These are phyloP conservation scores for Procambarus clarkii DNA, from an alignment of 1,140 invertebrate species.

Conservation along the genomic window DNA sequence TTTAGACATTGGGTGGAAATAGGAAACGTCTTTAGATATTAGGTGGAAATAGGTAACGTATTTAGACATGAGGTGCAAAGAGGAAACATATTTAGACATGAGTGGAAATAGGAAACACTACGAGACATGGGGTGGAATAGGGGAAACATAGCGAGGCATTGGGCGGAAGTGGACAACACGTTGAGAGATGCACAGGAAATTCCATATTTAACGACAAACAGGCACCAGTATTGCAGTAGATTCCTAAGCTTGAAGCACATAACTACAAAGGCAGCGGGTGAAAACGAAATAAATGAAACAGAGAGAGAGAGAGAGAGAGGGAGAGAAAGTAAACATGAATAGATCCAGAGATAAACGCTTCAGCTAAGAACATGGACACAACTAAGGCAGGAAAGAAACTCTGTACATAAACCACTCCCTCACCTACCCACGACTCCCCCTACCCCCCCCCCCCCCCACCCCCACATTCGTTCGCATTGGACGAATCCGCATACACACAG, in stretches of 20 bases:
- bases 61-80: neutral
- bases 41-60: neutral
- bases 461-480: neutral
- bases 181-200: too few relatives aligned
- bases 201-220: too few relatives aligned
- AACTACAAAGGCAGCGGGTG: neutral
- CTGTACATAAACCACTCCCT: neutral
- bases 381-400: neutral
- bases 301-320: constrained; percentile 22
- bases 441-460: neutral
- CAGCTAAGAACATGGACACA: neutral
- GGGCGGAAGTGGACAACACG: neutral
- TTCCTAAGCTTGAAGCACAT: too few relatives aligned
- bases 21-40: neutral
- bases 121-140: neutral
- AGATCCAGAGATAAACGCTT: neutral
- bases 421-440: neutral
- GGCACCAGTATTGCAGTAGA: too few relatives aligned
- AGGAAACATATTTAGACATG: neutral
- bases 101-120: neutral
- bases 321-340: neutral
- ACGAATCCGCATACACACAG: constrained; percentile 23
- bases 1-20: neutral
- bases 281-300: too few relatives aligned
- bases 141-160: neutral